Percentiles rank a stretch among this genome's conserved stretches.
These are phyloP conservation scores for Seriola aureovittata DNA, from an alignment of 2,113 vertebrate genomes.

Conservation along the genomic window DNA sequence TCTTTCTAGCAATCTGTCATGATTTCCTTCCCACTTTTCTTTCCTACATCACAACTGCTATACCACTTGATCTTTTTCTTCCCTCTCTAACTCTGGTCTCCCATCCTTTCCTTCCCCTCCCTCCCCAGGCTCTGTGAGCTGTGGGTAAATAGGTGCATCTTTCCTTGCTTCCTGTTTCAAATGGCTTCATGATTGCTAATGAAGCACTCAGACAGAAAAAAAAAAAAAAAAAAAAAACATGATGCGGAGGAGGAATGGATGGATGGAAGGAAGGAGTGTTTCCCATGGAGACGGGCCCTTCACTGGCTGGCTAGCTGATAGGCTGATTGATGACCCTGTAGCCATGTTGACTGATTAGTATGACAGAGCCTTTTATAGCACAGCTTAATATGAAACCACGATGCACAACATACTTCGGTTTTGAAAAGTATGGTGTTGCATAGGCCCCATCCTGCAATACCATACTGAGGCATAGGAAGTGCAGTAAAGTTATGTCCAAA, in stretches of 20 bases:
- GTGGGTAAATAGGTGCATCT: slow-evolving; percentile 60
- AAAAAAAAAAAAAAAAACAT: slow-evolving; percentile 32
- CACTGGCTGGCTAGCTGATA: slow-evolving; percentile 52
- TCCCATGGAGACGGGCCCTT: slow-evolving; percentile 66
- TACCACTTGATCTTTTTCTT: slow-evolving; percentile 5
- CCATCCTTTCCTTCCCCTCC: neutral
- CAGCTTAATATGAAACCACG: slow-evolving; percentile 31
- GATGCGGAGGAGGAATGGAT: slow-evolving; percentile 50
- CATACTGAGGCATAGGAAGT: slow-evolving; percentile 13
- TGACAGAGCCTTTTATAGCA: slow-evolving; percentile 64
- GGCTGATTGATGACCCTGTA: slow-evolving; percentile 73
- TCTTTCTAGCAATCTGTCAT: slow-evolving; percentile 23
- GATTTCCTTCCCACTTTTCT: neutral
- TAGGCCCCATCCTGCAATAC: neutral
- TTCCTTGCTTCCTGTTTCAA: slow-evolving; percentile 66
- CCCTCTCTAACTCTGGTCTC: neutral
- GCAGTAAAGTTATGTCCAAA: neutral
- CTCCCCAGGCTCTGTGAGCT: slow-evolving; percentile 49
- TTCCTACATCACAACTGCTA: slow-evolving; percentile 28
- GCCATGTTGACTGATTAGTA: slow-evolving; percentile 65
- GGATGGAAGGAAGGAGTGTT: slow-evolving; percentile 54
- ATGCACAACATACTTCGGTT: slow-evolving; percentile 20
- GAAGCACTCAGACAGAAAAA: slow-evolving; percentile 58
- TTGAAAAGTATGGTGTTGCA: neutral
- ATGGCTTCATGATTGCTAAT: slow-evolving; percentile 74